phyloP scores from a whole-genome alignment of 2,888 invertebrate species.

The Mantis religiosa region DNA sequence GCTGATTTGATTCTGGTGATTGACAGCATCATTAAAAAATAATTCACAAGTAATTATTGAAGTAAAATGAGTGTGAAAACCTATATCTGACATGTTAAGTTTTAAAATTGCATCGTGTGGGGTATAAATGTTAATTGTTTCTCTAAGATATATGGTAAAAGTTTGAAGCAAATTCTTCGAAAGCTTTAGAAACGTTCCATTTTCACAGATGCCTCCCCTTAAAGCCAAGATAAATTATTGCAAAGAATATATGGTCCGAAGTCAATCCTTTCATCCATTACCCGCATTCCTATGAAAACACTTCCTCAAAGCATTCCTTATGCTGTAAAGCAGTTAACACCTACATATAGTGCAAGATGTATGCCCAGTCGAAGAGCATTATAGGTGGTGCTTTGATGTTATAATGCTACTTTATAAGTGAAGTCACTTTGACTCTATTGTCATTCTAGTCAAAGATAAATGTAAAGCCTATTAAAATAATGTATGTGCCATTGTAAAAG shows the following conservation, averaged over 20 bases:
- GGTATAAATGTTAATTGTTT: too few species aligned
- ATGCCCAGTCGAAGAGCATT: neutral
- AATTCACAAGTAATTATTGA: too few species aligned
- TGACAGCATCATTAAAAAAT: too few species aligned
- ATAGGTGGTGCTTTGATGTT: neutral
- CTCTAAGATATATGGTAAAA: too few species aligned
- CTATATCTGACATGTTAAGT: too few species aligned
- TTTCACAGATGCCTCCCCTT: too few species aligned
- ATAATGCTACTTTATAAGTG: neutral
- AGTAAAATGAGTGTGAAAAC: too few species aligned
- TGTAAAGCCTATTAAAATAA: neutral
- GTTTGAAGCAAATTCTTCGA: too few species aligned
- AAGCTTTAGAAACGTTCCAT: too few species aligned
- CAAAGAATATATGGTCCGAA: conserved; percentile 1
- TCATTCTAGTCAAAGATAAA: neutral
- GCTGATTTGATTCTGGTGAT: too few species aligned
- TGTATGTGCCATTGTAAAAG: conserved; percentile 24
- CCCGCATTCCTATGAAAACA: neutral
- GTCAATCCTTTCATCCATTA: neutral
- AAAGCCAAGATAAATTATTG: neutral
- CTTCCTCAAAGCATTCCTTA: neutral
- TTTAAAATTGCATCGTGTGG: too few species aligned
- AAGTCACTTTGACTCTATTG: neutral
- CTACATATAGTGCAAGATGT: neutral
- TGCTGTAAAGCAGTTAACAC: neutral